phyloP scores from a whole-genome alignment of 2,797 vertebrate genomes.

The Diplodus puntazzo region DNA sequence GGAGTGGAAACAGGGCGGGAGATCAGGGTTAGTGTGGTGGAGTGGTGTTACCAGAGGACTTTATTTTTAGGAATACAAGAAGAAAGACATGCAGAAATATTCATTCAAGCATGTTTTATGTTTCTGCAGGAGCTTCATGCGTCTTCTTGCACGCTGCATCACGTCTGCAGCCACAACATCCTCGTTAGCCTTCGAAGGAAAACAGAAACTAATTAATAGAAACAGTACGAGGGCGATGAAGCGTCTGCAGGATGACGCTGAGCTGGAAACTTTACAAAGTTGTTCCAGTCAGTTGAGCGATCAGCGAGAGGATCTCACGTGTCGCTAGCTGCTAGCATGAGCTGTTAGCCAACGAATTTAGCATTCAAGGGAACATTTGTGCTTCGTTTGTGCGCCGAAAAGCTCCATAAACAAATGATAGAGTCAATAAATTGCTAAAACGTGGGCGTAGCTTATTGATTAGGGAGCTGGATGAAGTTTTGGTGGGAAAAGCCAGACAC shows the following conservation, averaged over 20 bases:
- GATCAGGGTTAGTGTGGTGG: constrained; percentile 58
- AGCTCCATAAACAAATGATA: background rate
- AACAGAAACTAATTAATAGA: constrained; percentile 3
- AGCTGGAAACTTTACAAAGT: background rate
- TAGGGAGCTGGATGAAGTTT: no score
- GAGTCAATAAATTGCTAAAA: no score
- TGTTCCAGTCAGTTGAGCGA: background rate
- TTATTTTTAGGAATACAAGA: constrained; percentile 69
- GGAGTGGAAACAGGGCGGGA: constrained; percentile 59
- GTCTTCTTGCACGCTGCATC: background rate
- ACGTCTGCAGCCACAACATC: constrained; percentile 10
- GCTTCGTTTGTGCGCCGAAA: background rate
- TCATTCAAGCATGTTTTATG: background rate
- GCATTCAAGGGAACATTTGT: background rate
- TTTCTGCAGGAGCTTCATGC: background rate
- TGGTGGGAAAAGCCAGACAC: background rate
- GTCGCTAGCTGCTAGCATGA: no score
- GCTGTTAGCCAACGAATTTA: background rate
- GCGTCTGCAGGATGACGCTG: no score
- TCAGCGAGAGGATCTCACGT: background rate
- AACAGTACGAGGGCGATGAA: background rate
- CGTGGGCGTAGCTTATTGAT: no score
- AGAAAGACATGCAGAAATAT: constrained; percentile 7
- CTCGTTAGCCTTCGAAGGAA: background rate
- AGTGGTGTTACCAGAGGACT: constrained; percentile 55